phyloP scores from a whole-genome alignment of 2,888 invertebrate species.

The Thecophora atra region DNA sequence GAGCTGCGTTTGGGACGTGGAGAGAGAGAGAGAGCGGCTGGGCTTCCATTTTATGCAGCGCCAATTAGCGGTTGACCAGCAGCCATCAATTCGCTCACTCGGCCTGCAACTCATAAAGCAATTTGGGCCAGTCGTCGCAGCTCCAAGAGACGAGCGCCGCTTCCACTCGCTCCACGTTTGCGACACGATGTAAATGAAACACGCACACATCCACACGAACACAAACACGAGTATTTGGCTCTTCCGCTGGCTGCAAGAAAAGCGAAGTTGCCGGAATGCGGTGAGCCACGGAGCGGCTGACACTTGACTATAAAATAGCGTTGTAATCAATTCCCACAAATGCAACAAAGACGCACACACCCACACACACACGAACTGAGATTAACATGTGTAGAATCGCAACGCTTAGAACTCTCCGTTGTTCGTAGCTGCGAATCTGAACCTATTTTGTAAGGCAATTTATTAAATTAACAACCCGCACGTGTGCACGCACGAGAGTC shows the following conservation, averaged over 20 bases:
- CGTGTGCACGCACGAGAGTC: neutral
- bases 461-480: conserved; percentile 39
- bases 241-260: neutral
- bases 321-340: conserved; percentile 2
- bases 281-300: neutral
- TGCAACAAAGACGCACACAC: neutral
- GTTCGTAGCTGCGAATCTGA: conserved; percentile 5
- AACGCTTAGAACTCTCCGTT: neutral
- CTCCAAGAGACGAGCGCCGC: conserved; percentile 7
- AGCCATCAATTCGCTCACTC: conserved; percentile 4
- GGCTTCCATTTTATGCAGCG: neutral
- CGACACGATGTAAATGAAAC: neutral
- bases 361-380: neutral
- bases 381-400: neutral
- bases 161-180: too few species aligned
- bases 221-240: neutral
- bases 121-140: conserved; percentile 22
- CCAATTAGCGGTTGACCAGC: conserved; percentile 14
- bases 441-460: conserved; percentile 37
- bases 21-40: too few species aligned
- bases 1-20: neutral
- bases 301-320: conserved; percentile 15
- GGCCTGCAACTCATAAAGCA: conserved; percentile 20
- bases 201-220: neutral
- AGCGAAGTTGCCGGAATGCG: conserved; percentile 1